Conservation (phyloP, 2,888 invertebrate species). For the Protonemura montana region DNA sequence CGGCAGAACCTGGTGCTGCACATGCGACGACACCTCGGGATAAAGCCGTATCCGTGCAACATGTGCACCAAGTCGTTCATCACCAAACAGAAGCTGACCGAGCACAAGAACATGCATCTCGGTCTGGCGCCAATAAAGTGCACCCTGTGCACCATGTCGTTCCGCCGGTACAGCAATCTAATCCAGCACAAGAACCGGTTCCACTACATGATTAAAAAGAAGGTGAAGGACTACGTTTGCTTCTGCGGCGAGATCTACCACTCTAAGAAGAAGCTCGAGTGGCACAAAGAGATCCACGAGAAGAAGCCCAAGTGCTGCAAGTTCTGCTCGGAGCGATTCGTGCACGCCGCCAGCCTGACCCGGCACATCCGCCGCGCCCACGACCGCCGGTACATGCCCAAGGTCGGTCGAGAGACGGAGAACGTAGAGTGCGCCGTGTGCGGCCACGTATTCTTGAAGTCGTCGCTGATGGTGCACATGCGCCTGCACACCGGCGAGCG, state of each 20-base stretch:
- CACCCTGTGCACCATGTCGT: conserved; percentile 79
- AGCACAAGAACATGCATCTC: conserved; percentile 84
- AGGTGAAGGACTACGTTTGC: conserved; percentile 76
- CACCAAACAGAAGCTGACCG: conserved; percentile 80
- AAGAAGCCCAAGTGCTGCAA: conserved; percentile 82
- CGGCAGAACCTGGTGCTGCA: conserved; percentile 79
- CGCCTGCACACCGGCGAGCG: conserved; percentile 78
- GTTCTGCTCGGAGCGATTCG: conserved; percentile 86
- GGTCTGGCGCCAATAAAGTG: conserved; percentile 83
- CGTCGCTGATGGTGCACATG: conserved; percentile 82
- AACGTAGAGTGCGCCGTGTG: conserved; percentile 82
- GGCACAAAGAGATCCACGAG: conserved; percentile 89
- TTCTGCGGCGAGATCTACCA: conserved; percentile 83
- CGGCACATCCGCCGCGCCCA: conserved; percentile 84
- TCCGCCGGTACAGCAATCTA: conserved; percentile 83
- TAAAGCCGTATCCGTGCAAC: conserved; percentile 78
- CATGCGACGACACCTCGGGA: conserved; percentile 80
- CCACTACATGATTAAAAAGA: conserved; percentile 76
- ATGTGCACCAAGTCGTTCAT: conserved; percentile 84
- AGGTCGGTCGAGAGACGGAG: conserved; percentile 65
- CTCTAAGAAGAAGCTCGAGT: conserved; percentile 81
- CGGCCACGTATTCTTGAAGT: conserved; percentile 77
- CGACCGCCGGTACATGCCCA: conserved; percentile 76
- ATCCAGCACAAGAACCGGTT: conserved; percentile 83
- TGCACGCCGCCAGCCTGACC: conserved; percentile 82